A percentile compares a stretch with the other conserved stretches of the same genome.
phyloP scores from a whole-genome alignment of 1,140 invertebrate genomes.

The Zelostemma sp. region DNA sequence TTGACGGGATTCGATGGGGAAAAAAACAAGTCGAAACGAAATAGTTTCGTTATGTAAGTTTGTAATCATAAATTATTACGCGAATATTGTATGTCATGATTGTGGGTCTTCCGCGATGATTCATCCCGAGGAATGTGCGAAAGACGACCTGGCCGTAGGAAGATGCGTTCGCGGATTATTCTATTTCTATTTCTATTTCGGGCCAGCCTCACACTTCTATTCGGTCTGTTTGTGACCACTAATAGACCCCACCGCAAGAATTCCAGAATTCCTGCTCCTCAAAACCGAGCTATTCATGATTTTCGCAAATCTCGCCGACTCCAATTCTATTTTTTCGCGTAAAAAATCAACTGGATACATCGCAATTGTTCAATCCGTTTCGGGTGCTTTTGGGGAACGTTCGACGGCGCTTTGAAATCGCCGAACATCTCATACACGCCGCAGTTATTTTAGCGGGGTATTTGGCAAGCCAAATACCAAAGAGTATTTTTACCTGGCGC shows the following conservation, averaged over 20 bases:
- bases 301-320: too few relatives aligned
- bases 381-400: not conserved
- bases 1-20: too few relatives aligned
- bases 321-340: too few relatives aligned
- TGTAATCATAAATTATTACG: constrained; percentile 13
- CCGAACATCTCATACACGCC: constrained; percentile 13
- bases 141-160: constrained; percentile 57
- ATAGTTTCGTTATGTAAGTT: not conserved
- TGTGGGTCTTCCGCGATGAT: constrained; percentile 56
- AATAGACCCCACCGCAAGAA: constrained; percentile 56
- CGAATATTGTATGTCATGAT: constrained; percentile 42
- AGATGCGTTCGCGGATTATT: constrained; percentile 50
- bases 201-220: constrained; percentile 46
- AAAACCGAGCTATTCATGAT: constrained; percentile 4
- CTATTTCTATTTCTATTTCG: constrained; percentile 58
- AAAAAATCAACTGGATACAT: too few relatives aligned
- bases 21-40: too few relatives aligned
- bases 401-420: constrained; percentile 12
- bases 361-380: too few relatives aligned
- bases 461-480: constrained; percentile 57
- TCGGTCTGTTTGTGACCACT: constrained; percentile 60
- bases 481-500: constrained; percentile 56
- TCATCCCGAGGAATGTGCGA: constrained; percentile 62
- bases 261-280: constrained; percentile 30
- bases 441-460: constrained; percentile 54